Evolutionary conservation across 1,140 invertebrate genomes (phyloP), one percentile per base, ranked within the genome.

Genomic region (Brachionus plicatilis): DNA sequence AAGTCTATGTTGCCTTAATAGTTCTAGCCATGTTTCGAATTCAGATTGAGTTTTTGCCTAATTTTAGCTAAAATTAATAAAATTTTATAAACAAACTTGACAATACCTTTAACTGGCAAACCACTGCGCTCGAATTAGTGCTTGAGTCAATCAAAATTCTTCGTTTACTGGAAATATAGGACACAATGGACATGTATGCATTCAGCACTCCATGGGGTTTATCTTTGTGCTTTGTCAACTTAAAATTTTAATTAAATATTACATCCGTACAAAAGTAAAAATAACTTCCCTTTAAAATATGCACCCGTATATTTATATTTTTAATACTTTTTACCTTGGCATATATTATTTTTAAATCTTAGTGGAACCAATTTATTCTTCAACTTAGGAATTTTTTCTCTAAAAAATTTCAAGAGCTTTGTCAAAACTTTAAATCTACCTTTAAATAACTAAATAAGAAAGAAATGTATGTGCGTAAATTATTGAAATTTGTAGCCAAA

Each of bases 1-100:
- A 17, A 95, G 90, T 14, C 94, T 90, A 88, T 95, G 94, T 53
- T 93, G 92, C 85, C 92, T 93, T n/a, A 95, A 88, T 86, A 93
- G 92, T 83, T 92, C 91, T 9, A 94, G 90, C 94, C 94, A 95
- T 70, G 93, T 92, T 24, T 92, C 89, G 89, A 94, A 95, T 33
- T 92, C 89, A 50, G 93, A 92, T 12, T 91, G 90, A 7, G 92
- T 92, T 89, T 94, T 94, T 6, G 93, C 93, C 89, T 93, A 24
- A 14, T 53, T 37, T 37, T 37, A 37, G 33, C 33, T 7, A 37
- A 37, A 37, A 82, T 41, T 24, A 24, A 70, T 6, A 12, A 33
- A 84, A 84, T 60, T 84, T 84, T 24, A 7, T 85, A 66, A 27
- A 17, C 12, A 33, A 66, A 11, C 1, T 65, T 65, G 9, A 9